These are phyloP conservation scores for Rallus limicola DNA, from an alignment of 2,113 vertebrate species.

Conservation along the genomic window DNA sequence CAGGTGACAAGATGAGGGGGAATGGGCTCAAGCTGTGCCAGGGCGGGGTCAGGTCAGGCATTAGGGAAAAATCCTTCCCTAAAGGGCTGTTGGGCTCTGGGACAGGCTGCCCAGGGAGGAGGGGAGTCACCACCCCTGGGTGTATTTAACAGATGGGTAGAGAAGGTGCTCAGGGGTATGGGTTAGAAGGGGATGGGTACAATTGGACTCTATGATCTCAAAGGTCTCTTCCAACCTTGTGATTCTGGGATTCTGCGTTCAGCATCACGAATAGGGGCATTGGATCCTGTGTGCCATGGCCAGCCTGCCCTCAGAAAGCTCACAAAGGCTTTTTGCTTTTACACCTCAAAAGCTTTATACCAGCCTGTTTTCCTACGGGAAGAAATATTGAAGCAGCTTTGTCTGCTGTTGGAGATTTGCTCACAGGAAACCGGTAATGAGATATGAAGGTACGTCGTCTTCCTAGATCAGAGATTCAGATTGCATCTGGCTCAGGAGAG, in stretches of 20 bases:
- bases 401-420: not conserved
- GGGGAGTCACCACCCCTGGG: too few relatives aligned
- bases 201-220: too few relatives aligned
- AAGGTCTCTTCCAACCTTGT: too few relatives aligned
- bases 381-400: not conserved
- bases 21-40: too few relatives aligned
- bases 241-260: not conserved
- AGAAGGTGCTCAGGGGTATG: too few relatives aligned
- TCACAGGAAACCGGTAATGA: not conserved
- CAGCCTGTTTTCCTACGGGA: not conserved
- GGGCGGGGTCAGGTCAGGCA: too few relatives aligned
- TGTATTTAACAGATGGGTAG: too few relatives aligned
- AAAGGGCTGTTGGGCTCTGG: too few relatives aligned
- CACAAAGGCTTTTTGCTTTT: not conserved
- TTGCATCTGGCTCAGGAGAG: not conserved
- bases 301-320: not conserved
- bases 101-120: too few relatives aligned
- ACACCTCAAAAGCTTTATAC: not conserved
- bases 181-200: too few relatives aligned
- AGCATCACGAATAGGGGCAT: rapidly evolving
- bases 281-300: not conserved
- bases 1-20: too few relatives aligned
- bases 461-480: not conserved
- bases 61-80: too few relatives aligned
- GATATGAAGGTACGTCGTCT: rapidly evolving